A percentile compares a stretch with the other conserved stretches of the same genome.
Evolutionary conservation across 2,113 vertebrate species (phyloP).

Genomic region (Chrysemys picta): DNA sequence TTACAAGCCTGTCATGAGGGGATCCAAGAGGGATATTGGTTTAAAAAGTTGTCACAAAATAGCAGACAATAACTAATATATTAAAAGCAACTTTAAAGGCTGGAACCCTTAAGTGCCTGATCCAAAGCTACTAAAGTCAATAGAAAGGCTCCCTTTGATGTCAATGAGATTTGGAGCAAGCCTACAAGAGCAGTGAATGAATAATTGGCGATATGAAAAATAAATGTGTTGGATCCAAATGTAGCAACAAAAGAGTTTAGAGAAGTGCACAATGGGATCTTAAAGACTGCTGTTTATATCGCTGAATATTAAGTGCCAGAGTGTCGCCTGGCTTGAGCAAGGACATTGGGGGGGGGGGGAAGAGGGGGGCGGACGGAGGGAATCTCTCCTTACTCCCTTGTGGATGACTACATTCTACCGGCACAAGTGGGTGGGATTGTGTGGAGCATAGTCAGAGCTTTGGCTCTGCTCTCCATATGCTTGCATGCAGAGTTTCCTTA

Average conservation of each 20-base stretch:
- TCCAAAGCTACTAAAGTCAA: neutral
- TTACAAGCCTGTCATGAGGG: neutral
- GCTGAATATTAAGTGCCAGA: neutral
- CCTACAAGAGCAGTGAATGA: fast-evolving
- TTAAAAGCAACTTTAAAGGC: neutral
- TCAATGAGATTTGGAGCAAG: neutral
- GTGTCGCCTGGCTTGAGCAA: neutral
- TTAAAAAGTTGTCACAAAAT: neutral
- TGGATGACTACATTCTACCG: neutral
- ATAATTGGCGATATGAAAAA: neutral
- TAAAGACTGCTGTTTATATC: neutral
- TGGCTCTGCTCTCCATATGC: neutral
- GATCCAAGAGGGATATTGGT: neutral
- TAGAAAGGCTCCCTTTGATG: neutral
- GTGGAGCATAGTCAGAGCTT: neutral
- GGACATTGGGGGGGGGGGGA: neutral
- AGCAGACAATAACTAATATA: neutral
- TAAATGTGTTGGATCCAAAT: neutral
- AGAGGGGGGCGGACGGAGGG: no score
- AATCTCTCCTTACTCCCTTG: neutral
- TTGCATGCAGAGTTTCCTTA: neutral
- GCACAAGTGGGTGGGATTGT: fast-evolving
- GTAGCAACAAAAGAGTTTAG: neutral
- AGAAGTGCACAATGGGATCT: neutral
- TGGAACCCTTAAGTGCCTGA: neutral